Evolutionary conservation across 2,888 invertebrate genomes (phyloP).

Genomic region (Xestoiulus laeticollis): DNA sequence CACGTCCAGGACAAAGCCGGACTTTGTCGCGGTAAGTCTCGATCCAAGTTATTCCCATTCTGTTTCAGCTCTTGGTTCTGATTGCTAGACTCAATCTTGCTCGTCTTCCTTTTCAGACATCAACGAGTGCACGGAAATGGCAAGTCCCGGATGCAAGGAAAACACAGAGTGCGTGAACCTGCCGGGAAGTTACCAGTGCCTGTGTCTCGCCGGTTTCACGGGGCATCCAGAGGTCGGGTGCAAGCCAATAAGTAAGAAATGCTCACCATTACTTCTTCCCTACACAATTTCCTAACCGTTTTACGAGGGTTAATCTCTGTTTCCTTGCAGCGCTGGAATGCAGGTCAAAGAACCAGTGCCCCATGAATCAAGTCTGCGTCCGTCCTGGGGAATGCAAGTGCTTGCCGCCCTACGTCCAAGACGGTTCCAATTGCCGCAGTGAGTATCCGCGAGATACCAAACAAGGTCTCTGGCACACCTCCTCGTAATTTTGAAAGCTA

Average conservation of each 20-base stretch:
- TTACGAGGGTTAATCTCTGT: not conserved
- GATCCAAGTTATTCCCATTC: too few species aligned
- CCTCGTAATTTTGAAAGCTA: not conserved
- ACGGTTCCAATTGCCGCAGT: conserved; percentile 88
- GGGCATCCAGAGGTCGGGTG: conserved; percentile 57
- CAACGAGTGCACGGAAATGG: conserved; percentile 79
- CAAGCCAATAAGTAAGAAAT: conserved; percentile 55
- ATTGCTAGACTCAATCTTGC: not conserved
- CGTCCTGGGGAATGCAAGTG: conserved; percentile 92
- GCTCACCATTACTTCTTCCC: not conserved
- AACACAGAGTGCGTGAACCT: conserved; percentile 87
- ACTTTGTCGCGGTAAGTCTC: conserved; percentile 71
- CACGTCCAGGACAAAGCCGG: conserved; percentile 80
- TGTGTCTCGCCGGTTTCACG: conserved; percentile 55
- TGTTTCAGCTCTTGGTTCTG: too few species aligned
- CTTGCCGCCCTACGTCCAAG: conserved; percentile 84
- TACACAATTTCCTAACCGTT: not conserved
- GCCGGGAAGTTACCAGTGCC: conserved; percentile 70
- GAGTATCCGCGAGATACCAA: conserved; percentile 57
- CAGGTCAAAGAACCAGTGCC: conserved; percentile 71
- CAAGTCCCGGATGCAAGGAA: conserved; percentile 80
- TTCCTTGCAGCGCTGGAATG: conserved; percentile 51
- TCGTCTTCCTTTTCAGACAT: conserved; percentile 69
- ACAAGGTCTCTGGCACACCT: not conserved
- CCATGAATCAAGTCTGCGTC: conserved; percentile 86